Evolutionary conservation across 2,888 invertebrate genomes (phyloP).

Genomic region (Dryomyza anilis): DNA sequence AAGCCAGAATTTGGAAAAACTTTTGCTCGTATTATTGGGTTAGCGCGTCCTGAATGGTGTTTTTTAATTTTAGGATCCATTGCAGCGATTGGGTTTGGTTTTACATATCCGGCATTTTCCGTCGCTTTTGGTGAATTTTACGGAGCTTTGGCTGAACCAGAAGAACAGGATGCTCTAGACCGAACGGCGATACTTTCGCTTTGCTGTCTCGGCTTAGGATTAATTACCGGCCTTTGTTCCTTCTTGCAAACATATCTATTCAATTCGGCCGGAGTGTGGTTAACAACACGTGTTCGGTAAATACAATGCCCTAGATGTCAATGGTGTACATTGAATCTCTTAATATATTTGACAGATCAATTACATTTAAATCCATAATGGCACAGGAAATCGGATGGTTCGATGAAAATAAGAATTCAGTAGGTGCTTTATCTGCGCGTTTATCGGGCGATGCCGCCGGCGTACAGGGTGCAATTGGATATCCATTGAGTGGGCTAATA

Average conservation of each 20-base stretch:
- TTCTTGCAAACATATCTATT: conserved; percentile 78
- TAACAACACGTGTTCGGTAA: conserved; percentile 70
- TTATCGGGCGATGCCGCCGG: conserved; percentile 75
- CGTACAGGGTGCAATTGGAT: conserved; percentile 77
- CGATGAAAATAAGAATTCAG: conserved; percentile 71
- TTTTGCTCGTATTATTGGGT: conserved; percentile 66
- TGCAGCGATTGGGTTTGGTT: conserved; percentile 72
- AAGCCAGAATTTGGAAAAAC: conserved; percentile 52
- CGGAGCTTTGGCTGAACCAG: conserved; percentile 69
- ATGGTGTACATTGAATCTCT: neutral
- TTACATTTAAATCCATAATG: conserved; percentile 70
- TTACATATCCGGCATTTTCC: conserved; percentile 76
- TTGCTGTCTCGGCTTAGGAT: conserved; percentile 69
- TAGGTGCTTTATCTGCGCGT: conserved; percentile 72
- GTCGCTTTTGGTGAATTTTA: conserved; percentile 80
- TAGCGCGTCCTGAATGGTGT: conserved; percentile 73
- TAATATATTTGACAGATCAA: conserved; percentile 33
- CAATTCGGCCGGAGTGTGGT: conserved; percentile 75
- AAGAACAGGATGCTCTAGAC: conserved; percentile 65
- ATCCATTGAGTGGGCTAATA: conserved; percentile 71
- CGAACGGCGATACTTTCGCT: conserved; percentile 69
- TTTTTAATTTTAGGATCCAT: conserved; percentile 68
- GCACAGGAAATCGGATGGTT: conserved; percentile 78
- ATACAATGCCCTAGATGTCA: neutral
- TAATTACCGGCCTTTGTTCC: conserved; percentile 69